Base-by-base conservation (phyloP, 2,113 vertebrate genomes). In the Rostratula benghalensis region DNA sequence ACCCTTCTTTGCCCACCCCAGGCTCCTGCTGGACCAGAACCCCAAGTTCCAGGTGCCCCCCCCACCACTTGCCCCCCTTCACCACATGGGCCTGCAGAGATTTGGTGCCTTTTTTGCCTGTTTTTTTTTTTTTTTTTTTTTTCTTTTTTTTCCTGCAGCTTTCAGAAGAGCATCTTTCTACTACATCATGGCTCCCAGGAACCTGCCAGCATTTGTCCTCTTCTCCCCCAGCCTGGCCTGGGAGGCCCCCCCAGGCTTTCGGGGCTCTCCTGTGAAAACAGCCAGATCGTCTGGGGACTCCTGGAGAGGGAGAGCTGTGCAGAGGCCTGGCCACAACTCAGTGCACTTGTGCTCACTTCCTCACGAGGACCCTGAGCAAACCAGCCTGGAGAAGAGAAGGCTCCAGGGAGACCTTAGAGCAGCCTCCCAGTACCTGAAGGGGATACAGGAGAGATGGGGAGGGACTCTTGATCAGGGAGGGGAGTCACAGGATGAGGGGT, bases 11-110 rank as follows among this genome's bases (percentile, higher is more conserved):
- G 37, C 10, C 45, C 64, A 63, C 25, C 4, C 43, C n/a, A 71
- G 48, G 12, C 18, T 81, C 7, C 50, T 0, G 0, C n/a, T 15
- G 43, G 43, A 82, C 24, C 54, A 59, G 12, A 22, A 75, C 4
- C 5, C 11, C 64, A 56, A 8, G 19, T 46, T 19, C 60, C 11
- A 39, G 28, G 20, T 39, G 19, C 33, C 22, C 19, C 28, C 31
- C 19, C 12, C 30, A 9, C 21, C 1, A 0, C 41, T 74, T 2
- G 0, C 24, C 14, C 18, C 12, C 28, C 39, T 16, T 13, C 37
- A 30, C 7, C 10, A 15, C 50, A 10, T 11, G 8, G 24, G 4
- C 9, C 54, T 21, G 20, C 5, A 30, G 53, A 41, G 27, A 59
- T 6, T 15, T 24, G 7, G 4, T 53, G 18, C 7, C 11, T 70